Conservation (phyloP, 2,113 vertebrate species). For the Syrmaticus mikado region DNA sequence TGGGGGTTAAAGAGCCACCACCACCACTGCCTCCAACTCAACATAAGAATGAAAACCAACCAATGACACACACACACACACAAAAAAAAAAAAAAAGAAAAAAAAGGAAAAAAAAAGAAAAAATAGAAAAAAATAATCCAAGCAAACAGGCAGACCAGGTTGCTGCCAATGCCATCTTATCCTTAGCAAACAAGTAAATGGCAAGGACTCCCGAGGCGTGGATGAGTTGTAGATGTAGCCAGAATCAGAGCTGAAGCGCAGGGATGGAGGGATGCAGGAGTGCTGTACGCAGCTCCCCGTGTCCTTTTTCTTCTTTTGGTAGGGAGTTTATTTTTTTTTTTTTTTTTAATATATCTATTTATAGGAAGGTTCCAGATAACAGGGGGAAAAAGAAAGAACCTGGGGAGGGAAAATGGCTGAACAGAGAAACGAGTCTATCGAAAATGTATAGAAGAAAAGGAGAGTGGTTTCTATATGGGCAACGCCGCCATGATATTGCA, state of each 20-base stretch:
- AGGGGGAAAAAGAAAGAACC: background rate
- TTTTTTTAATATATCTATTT: background rate
- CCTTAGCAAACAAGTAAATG: constrained; percentile 50
- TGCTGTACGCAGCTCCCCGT: background rate
- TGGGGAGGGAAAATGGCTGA: background rate
- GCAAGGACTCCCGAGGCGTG: background rate
- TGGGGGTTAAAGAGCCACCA: background rate
- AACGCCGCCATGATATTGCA: background rate
- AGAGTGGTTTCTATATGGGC: background rate
- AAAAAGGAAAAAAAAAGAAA: no score
- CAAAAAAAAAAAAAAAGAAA: background rate
- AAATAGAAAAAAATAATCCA: background rate
- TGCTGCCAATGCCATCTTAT: constrained; percentile 57
- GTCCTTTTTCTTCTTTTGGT: constrained; percentile 1
- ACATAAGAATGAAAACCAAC: constrained; percentile 21
- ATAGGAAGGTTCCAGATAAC: background rate
- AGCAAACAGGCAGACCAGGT: constrained; percentile 11
- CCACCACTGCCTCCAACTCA: background rate
- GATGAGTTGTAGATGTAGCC: background rate
- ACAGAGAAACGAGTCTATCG: background rate
- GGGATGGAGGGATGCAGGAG: background rate
- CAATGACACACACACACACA: background rate
- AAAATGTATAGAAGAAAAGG: background rate
- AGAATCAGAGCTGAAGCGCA: constrained; percentile 20
- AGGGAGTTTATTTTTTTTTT: constrained; percentile 1